Percentiles rank a stretch among this genome's conserved stretches.
phyloP scores from a whole-genome alignment of 2,797 vertebrate genomes.

The Odontamblyopus lacepedii region DNA sequence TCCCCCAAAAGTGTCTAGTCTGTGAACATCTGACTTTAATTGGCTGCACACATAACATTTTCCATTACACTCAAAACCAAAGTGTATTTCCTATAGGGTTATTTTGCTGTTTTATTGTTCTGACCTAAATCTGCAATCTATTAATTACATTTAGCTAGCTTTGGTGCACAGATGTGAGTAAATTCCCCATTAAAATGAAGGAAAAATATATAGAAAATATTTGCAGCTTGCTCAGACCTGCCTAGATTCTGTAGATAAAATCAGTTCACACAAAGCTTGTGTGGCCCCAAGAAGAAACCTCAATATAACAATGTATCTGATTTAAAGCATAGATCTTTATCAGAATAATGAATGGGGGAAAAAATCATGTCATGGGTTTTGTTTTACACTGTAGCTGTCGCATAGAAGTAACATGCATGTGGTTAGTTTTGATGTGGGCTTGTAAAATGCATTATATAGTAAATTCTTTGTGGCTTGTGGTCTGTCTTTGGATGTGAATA shows the following conservation, averaged over 20 bases:
- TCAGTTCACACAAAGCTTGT: constrained; percentile 40
- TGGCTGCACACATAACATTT: constrained; percentile 2
- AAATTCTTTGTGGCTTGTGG: neutral
- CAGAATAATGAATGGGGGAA: neutral
- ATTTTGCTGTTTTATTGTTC: constrained; percentile 5
- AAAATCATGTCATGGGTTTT: neutral
- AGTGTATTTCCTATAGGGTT: neutral
- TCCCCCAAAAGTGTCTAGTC: neutral
- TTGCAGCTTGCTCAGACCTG: constrained; percentile 44
- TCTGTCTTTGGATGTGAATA: neutral
- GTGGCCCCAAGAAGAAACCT: neutral
- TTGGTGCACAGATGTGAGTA: constrained; percentile 3
- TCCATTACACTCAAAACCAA: constrained; percentile 3
- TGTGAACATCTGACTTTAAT: neutral
- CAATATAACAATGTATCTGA: neutral
- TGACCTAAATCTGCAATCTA: neutral
- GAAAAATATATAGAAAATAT: constrained; percentile 15
- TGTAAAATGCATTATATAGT: neutral
- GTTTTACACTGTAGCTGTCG: neutral
- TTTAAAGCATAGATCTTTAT: neutral
- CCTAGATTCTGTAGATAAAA: constrained; percentile 19
- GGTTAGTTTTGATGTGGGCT: constrained; percentile 4
- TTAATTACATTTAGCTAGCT: neutral
- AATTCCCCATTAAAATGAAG: constrained; percentile 17
- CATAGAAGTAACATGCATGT: neutral